phyloP scores from a whole-genome alignment of 2,888 invertebrate species.

The Hymenopus coronatus region DNA sequence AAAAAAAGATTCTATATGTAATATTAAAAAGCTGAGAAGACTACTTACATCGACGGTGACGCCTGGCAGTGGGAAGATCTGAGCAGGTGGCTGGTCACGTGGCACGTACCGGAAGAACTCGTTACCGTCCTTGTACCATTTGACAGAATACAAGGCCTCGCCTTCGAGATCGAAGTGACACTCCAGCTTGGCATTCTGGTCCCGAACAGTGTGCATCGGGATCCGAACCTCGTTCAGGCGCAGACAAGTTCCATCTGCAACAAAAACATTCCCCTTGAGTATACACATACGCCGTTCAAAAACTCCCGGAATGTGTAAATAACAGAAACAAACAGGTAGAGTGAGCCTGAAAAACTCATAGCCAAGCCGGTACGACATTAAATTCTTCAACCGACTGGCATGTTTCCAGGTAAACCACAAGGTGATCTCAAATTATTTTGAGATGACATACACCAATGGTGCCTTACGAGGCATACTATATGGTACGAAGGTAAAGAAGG shows the following conservation, averaged over 20 bases:
- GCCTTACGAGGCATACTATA: too few species aligned
- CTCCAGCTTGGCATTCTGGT: conserved; percentile 42
- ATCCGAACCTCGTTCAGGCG: conserved; percentile 42
- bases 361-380: too few species aligned
- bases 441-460: too few species aligned
- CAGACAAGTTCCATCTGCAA: conserved; percentile 39
- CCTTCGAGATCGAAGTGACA: conserved; percentile 44
- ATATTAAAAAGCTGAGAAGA: neutral
- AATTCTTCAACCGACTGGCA: too few species aligned
- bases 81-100: conserved; percentile 43
- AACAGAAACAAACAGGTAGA: too few species aligned
- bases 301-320: too few species aligned
- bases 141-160: conserved; percentile 44
- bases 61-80: conserved; percentile 42
- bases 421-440: too few species aligned
- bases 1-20: too few species aligned
- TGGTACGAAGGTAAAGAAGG: too few species aligned
- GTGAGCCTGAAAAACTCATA: too few species aligned
- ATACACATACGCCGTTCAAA: too few species aligned
- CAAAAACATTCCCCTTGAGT: neutral
- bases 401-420: too few species aligned
- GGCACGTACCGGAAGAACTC: conserved; percentile 43
- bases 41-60: conserved; percentile 42
- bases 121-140: conserved; percentile 43
- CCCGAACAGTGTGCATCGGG: conserved; percentile 42